Base-by-base conservation (phyloP, 2,888 invertebrate species). In the Stenodema calcarata region DNA sequence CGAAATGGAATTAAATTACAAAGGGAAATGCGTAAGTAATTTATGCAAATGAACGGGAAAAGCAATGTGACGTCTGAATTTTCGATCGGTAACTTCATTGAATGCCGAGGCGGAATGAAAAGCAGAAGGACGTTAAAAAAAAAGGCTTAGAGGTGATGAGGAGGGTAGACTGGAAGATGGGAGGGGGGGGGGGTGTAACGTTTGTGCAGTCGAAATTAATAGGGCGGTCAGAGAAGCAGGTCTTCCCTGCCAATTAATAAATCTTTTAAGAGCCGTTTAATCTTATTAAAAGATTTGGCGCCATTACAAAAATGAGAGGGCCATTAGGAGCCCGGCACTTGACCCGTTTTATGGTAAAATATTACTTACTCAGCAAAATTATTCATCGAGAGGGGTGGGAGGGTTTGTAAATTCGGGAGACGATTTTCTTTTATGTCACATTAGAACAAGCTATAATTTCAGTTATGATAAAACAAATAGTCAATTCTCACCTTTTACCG, bases 201-300 rank as follows among this genome's bases (percentile, higher is more conserved):
- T 82, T 81, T 27, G 79, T 30, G 47, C 42, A 75, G 84, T 44
- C 44, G 54, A 85, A 85, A 85, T 85, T 85, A 85, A 85, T 85
- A 85, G 85, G 54, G 50, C 35, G 75, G 75, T 75, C 35, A 44
- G 42, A 44, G 28, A 50, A 75, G 75, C 75, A 50, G 85, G 85
- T 54, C 85, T 76, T 79, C 70, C 87, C 83, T 85, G 88, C 88
- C 88, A 88, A 88, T 88, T 88, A 88, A 87, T 88, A 88, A 88
- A 88, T 88, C 88, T 86, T 88, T 87, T 81, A 87, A 80, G 87
- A 86, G 86, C 85, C 75, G 87, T 85, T 86, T 87, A 88, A 88
- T 88, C 88, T 88, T 84, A 87, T 88, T 88, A 88, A 88, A 81
- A 88, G 88, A 87, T 87, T 88, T 88, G 88, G 88, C 88, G 69